Percentiles rank a stretch among this genome's conserved stretches.
These are phyloP conservation scores for Chaetura pelagica DNA, from an alignment of 2,113 vertebrate species.

Conservation along the genomic window DNA sequence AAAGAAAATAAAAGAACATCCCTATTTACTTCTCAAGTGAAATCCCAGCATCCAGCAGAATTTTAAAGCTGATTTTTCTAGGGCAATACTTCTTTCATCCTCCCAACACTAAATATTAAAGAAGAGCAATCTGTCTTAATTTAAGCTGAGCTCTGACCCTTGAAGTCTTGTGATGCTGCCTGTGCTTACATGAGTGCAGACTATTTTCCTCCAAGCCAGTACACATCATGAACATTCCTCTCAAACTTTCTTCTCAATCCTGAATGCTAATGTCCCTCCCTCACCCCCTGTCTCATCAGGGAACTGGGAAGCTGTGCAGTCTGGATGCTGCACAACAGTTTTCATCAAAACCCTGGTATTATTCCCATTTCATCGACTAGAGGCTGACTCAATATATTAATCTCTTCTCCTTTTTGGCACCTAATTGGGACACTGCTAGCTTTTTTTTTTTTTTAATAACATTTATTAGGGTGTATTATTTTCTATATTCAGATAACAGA, in stretches of 20 bases:
- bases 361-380: neutral
- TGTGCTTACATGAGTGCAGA: neutral
- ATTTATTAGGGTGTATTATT: constrained; percentile 35
- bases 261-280: neutral
- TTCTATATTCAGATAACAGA: constrained; percentile 47
- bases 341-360: constrained; percentile 7
- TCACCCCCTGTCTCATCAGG: neutral
- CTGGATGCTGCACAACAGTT: neutral
- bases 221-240: neutral
- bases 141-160: constrained; percentile 24
- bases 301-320: neutral
- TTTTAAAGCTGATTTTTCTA: constrained; percentile 41
- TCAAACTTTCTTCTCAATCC: neutral
- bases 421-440: neutral
- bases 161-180: neutral
- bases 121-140: constrained; percentile 34
- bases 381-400: neutral
- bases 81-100: constrained; percentile 41
- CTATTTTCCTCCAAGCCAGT: neutral
- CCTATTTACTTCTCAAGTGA: constrained; percentile 33
- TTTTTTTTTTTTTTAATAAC: neutral
- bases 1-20: constrained; percentile 18
- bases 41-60: neutral
- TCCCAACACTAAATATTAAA: constrained; percentile 22
- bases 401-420: constrained; percentile 7